phyloP scores from a whole-genome alignment of 2,113 vertebrate species.

The Sebastes schlegelii region DNA sequence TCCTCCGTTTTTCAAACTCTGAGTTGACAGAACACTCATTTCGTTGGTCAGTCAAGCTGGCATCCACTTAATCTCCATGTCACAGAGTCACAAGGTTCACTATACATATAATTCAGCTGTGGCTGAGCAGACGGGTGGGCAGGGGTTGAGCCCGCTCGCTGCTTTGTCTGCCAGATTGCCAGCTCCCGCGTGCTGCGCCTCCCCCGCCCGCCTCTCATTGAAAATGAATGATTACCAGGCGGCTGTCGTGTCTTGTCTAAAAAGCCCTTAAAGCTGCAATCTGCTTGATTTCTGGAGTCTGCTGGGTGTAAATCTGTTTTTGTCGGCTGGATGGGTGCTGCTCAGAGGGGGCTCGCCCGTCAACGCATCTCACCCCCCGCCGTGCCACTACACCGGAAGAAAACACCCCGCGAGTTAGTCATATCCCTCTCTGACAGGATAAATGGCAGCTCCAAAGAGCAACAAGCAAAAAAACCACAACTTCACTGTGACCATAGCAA shows the following conservation, averaged over 20 bases:
- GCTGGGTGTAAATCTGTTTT: constrained; percentile 61
- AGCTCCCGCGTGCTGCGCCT: constrained; percentile 9
- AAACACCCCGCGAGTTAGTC: constrained; percentile 47
- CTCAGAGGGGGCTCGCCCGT: constrained; percentile 32
- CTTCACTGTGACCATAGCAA: constrained; percentile 82
- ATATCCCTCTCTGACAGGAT: constrained; percentile 51
- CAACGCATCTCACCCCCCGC: constrained; percentile 32
- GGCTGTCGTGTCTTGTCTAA: constrained; percentile 46
- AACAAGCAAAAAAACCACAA: constrained; percentile 57
- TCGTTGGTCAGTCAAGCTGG: constrained; percentile 5
- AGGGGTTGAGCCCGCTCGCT: constrained; percentile 26
- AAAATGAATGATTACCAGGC: constrained; percentile 69
- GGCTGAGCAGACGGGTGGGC: constrained; percentile 1
- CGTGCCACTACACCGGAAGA: constrained; percentile 10
- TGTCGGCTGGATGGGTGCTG: constrained; percentile 62
- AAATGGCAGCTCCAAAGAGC: constrained; percentile 66
- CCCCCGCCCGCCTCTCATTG: constrained; percentile 18
- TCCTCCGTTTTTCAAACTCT: constrained; percentile 8
- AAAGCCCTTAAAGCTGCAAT: constrained; percentile 56
- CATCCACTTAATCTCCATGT: constrained; percentile 18
- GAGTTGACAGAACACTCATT: not conserved
- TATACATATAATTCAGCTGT: constrained; percentile 15
- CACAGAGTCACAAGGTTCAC: constrained; percentile 23
- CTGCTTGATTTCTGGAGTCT: constrained; percentile 46
- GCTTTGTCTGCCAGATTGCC: constrained; percentile 39